These are phyloP conservation scores for Zophobas atratus DNA, from an alignment of 1,140 invertebrate species.

Conservation along the genomic window DNA sequence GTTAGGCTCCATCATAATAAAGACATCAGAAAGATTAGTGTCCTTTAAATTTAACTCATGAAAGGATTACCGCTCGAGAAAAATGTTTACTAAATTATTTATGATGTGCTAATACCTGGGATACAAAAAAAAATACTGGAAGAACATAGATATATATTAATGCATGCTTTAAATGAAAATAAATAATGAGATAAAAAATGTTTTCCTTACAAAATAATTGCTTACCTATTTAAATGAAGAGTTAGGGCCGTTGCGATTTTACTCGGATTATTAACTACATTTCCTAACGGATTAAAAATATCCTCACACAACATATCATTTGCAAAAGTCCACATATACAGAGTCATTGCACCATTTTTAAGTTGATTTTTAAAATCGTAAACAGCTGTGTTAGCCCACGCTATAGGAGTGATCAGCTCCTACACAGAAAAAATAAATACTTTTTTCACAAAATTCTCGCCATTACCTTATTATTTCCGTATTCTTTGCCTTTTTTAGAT, in stretches of 20 bases:
- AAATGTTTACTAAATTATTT: too few species aligned
- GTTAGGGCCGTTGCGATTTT: conserved; percentile 86
- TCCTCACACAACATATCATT: conserved; percentile 86
- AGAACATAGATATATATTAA: too few species aligned
- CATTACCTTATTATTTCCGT: conserved; percentile 46
- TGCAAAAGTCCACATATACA: conserved; percentile 93
- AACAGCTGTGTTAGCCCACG: conserved; percentile 95
- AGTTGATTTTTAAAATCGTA: conserved; percentile 95
- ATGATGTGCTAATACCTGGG: too few species aligned
- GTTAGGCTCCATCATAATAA: too few species aligned
- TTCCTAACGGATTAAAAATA: conserved; percentile 88
- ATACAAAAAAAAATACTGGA: too few species aligned
- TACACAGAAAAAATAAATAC: not conserved
- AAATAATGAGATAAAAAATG: not conserved
- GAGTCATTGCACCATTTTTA: conserved; percentile 85
- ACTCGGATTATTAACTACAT: conserved; percentile 89
- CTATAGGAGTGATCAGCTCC: conserved; percentile 74
- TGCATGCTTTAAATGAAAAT: not conserved
- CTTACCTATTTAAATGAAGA: conserved; percentile 84
- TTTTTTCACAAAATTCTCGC: conserved; percentile 5
- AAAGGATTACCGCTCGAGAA: too few species aligned
- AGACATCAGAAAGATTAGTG: too few species aligned
- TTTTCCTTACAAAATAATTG: conserved; percentile 12
- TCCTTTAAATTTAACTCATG: too few species aligned
- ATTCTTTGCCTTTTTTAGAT: conserved; percentile 71